Percentiles rank a stretch among this genome's conserved stretches.
These are phyloP conservation scores for Styela clava DNA, from an alignment of 23 tunicate species.

Conservation along the genomic window DNA sequence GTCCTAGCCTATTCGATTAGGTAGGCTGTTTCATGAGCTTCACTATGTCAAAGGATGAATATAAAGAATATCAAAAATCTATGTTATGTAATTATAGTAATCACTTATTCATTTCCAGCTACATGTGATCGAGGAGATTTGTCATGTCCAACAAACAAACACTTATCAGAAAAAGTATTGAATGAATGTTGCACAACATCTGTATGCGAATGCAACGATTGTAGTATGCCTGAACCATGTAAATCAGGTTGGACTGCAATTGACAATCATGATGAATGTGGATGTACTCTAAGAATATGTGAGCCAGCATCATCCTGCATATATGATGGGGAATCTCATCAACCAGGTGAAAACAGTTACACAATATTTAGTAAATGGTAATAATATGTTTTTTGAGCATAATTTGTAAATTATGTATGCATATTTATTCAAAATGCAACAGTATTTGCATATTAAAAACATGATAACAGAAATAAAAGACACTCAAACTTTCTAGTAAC, in stretches of 20 bases:
- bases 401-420: too few species aligned
- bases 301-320: constrained; percentile 59
- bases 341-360: constrained; percentile 53
- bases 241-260: constrained; percentile 64
- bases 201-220: constrained; percentile 82
- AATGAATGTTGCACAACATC: constrained; percentile 71
- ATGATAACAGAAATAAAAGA: too few species aligned
- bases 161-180: constrained; percentile 43
- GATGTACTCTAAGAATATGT: constrained; percentile 61
- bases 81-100: too few species aligned
- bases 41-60: too few species aligned
- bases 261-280: constrained; percentile 67
- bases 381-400: too few species aligned
- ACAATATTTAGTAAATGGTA: background rate
- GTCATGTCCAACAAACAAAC: constrained; percentile 57
- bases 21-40: too few species aligned
- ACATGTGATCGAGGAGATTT: constrained; percentile 55
- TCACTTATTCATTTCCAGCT: constrained; percentile 49
- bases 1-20: too few species aligned
- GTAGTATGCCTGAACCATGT: constrained; percentile 68
- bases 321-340: constrained; percentile 53
- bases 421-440: too few species aligned
- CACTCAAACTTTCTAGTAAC: too few species aligned
- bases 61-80: too few species aligned
- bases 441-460: too few species aligned